Evolutionary conservation across 1,140 invertebrate species (phyloP).

Genomic region (Notospermus geniculatus): DNA sequence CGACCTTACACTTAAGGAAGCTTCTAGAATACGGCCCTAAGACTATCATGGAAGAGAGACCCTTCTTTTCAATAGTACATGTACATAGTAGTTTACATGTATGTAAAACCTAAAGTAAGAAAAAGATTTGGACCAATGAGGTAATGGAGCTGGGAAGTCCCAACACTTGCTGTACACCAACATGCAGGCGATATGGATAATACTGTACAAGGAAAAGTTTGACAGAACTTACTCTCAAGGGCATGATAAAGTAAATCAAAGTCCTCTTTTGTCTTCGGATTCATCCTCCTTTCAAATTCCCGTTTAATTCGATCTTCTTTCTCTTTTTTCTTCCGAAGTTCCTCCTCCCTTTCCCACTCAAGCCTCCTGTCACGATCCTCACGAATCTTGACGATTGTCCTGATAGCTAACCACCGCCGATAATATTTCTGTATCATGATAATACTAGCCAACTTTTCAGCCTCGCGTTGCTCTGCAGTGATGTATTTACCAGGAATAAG

Average conservation of each 20-base stretch:
- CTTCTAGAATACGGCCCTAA: too few species aligned
- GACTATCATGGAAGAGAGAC: too few species aligned
- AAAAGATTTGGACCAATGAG: too few species aligned
- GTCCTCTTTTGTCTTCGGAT: conserved; percentile 55
- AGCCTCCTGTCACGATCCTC: conserved; percentile 40
- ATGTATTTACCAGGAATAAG: conserved; percentile 51
- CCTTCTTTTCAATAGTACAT: too few species aligned
- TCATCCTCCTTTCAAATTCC: conserved; percentile 54
- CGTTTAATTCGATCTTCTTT: conserved; percentile 52
- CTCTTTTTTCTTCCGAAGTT: conserved; percentile 50
- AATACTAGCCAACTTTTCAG: conserved; percentile 34
- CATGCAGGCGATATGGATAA: too few species aligned
- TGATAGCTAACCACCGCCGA: conserved; percentile 36
- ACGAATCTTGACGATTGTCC: conserved; percentile 26
- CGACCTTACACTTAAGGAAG: too few species aligned
- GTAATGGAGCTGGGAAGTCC: too few species aligned
- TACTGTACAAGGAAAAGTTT: not conserved
- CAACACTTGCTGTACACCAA: too few species aligned
- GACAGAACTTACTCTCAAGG: conserved; percentile 49
- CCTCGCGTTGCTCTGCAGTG: conserved; percentile 49
- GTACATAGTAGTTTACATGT: too few species aligned
- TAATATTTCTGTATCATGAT: conserved; percentile 39
- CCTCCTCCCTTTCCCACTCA: conserved; percentile 51
- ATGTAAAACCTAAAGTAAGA: too few species aligned
- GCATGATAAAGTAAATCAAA: conserved; percentile 56